Conservation (phyloP, 2,113 vertebrate genomes). For the Eira barbara region DNA sequence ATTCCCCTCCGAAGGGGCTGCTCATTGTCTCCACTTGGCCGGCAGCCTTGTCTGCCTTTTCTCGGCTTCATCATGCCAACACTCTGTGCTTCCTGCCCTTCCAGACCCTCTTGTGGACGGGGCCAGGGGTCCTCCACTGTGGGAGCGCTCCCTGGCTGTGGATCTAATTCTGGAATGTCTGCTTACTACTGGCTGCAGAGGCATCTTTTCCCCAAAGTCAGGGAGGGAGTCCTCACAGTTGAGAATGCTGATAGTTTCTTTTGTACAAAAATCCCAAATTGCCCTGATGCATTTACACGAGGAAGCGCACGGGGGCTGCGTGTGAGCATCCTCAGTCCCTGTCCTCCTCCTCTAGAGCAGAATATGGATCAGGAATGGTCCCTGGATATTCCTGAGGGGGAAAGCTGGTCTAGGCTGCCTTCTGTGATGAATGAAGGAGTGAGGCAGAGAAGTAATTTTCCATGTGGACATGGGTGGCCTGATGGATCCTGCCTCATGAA, state of each 20-base stretch:
- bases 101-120: too few relatives aligned
- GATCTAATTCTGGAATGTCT: neutral
- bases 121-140: neutral
- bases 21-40: neutral
- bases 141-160: neutral
- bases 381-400: neutral
- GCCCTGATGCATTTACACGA: neutral
- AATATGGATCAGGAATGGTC: neutral
- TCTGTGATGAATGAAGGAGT: neutral
- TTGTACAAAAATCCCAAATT: too few relatives aligned
- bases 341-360: neutral
- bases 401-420: neutral
- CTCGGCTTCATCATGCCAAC: neutral
- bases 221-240: neutral
- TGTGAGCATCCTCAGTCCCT: too few relatives aligned
- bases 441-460: neutral
- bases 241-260: neutral
- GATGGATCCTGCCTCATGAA: neutral
- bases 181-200: neutral
- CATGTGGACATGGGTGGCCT: fast-evolving
- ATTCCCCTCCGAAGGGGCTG: neutral
- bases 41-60: neutral
- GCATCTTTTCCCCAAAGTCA: neutral
- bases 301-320: neutral
- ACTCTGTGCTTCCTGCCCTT: neutral